Evolutionary conservation across 2,888 invertebrate species (phyloP).

Genomic region (Eupithecia dodoneata): DNA sequence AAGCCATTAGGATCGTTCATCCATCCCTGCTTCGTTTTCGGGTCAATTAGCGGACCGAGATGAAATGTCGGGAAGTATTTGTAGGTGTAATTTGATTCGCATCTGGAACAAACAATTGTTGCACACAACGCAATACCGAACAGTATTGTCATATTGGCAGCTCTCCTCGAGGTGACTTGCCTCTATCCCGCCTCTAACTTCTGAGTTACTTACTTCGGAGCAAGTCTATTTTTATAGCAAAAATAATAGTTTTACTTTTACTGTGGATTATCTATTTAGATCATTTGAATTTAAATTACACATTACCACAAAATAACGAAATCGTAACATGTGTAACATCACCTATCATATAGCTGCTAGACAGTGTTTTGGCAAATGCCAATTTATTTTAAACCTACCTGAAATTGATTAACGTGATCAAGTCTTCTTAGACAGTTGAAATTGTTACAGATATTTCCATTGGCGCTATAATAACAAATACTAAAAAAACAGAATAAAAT

Average conservation of each 20-base stretch:
- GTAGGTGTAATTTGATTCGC: constrained; percentile 45
- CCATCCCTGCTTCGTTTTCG: constrained; percentile 64
- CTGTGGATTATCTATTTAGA: not conserved
- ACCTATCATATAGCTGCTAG: not conserved
- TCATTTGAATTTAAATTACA: not conserved
- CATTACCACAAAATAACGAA: not conserved
- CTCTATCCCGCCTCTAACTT: not conserved
- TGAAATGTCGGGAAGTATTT: constrained; percentile 67
- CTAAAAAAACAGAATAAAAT: no score
- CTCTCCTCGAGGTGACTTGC: constrained; percentile 7
- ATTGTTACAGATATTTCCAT: no score
- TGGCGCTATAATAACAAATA: no score
- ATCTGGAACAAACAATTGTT: constrained; percentile 46
- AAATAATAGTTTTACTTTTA: not conserved
- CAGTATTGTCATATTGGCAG: constrained; percentile 40
- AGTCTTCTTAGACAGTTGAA: not conserved
- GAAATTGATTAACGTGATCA: no score
- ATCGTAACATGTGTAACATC: not conserved
- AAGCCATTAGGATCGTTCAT: constrained; percentile 85
- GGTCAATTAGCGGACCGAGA: constrained; percentile 53
- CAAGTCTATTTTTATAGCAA: constrained; percentile 29
- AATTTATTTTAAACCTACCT: not conserved
- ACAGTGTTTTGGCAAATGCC: not conserved
- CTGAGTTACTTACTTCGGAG: constrained; percentile 46
- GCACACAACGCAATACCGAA: constrained; percentile 47